Evolutionary conservation across 2,888 invertebrate genomes (phyloP).

Genomic region (Nemoura dubitans): DNA sequence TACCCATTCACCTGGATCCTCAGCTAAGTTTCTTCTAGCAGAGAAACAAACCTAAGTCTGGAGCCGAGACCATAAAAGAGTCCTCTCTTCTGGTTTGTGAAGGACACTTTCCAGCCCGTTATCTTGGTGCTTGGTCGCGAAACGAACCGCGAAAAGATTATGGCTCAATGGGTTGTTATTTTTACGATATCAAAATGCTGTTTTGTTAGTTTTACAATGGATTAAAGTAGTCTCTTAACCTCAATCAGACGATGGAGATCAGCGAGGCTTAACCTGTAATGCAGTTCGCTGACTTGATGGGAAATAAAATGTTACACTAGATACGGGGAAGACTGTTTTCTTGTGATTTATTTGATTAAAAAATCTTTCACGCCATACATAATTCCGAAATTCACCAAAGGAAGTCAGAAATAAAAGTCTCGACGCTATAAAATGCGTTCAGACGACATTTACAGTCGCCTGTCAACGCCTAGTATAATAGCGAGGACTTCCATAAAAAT

Average conservation of each 20-base stretch:
- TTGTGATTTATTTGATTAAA: not conserved
- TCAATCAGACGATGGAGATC: not conserved
- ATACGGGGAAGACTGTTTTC: not conserved
- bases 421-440: not conserved
- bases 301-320: not conserved
- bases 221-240: not conserved
- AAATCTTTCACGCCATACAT: not conserved
- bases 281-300: not conserved
- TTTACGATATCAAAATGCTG: not conserved
- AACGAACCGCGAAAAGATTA: not conserved
- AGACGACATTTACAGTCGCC: not conserved
- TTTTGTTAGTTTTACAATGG: not conserved
- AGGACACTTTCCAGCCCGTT: not conserved
- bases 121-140: not conserved
- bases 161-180: not conserved
- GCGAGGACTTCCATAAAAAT: not conserved
- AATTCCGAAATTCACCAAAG: not conserved
- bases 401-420: not conserved
- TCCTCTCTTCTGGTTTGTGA: not conserved
- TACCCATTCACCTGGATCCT: not conserved
- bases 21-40: not conserved
- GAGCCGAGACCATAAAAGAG: not conserved
- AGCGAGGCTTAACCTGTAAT: no score
- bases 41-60: not conserved
- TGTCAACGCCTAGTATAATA: no score